Percentiles rank a stretch among this genome's conserved stretches.
Conservation (phyloP, 2,797 vertebrate genomes). For the Pyrocephalus nanus region DNA sequence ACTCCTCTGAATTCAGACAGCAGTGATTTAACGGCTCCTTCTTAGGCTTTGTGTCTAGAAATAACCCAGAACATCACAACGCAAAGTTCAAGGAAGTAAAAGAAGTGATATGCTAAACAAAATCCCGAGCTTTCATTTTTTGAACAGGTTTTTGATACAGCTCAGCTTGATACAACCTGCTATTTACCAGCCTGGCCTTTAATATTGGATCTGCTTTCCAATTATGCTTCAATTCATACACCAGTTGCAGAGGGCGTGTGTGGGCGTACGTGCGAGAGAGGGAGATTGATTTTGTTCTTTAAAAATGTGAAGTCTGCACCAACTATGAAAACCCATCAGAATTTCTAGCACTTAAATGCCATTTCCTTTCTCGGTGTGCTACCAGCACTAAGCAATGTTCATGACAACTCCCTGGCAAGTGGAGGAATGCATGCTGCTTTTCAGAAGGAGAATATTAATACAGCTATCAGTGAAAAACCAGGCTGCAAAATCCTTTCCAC, state of each 20-base stretch:
- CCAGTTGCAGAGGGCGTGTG: conserved; percentile 55
- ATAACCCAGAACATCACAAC: background rate
- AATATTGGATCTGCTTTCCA: conserved; percentile 49
- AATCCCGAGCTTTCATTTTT: background rate
- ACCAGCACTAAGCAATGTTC: background rate
- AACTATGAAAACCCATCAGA: conserved; percentile 43
- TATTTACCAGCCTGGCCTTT: conserved; percentile 62
- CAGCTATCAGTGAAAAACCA: background rate
- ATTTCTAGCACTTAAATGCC: conserved; percentile 45
- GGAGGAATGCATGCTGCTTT: background rate
- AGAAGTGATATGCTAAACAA: background rate
- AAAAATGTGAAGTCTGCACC: conserved; percentile 53
- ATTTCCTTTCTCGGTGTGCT: background rate
- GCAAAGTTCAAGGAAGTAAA: background rate
- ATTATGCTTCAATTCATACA: conserved; percentile 57
- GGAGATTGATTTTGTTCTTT: conserved; percentile 63
- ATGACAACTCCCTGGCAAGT: background rate
- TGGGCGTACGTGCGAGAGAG: conserved; percentile 36
- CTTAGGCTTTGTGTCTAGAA: conserved; percentile 7
- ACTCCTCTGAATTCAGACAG: background rate
- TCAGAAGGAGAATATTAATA: background rate
- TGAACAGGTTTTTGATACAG: conserved; percentile 39
- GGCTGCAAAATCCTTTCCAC: background rate
- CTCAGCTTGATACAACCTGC: conserved; percentile 33
- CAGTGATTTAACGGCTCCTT: background rate